Evolutionary conservation across 2,888 invertebrate species (phyloP).

Genomic region (Macrophya alboannulata): DNA sequence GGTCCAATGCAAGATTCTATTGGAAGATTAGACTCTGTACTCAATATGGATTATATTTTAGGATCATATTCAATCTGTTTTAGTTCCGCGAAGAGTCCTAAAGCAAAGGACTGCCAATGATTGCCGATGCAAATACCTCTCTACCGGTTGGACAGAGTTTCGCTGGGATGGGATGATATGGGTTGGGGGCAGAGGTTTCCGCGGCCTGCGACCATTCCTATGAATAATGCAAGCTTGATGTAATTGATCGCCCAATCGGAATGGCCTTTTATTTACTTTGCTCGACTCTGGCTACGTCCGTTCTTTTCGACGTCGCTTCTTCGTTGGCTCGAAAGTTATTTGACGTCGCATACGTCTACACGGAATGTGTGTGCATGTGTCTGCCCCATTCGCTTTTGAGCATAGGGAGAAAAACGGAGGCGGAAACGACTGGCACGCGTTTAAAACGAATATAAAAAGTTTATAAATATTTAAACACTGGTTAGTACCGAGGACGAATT

Average conservation of each 20-base stretch:
- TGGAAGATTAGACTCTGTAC: neutral
- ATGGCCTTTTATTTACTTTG: conserved; percentile 80
- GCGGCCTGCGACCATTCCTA: conserved; percentile 77
- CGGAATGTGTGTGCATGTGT: conserved; percentile 1
- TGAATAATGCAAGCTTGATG: conserved; percentile 79
- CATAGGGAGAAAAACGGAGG: neutral
- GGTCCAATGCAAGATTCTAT: neutral
- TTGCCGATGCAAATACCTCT: conserved; percentile 77
- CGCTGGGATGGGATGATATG: conserved; percentile 71
- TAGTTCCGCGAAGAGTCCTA: conserved; percentile 9
- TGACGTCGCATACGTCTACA: conserved; percentile 75
- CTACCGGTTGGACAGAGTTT: conserved; percentile 62
- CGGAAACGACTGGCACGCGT: conserved; percentile 25
- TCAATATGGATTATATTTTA: neutral
- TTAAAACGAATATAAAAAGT: conserved; percentile 57
- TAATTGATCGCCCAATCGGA: conserved; percentile 80
- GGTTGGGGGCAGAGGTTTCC: conserved; percentile 75
- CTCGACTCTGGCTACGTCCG: conserved; percentile 74
- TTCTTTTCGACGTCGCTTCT: conserved; percentile 66
- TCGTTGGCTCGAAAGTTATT: conserved; percentile 74
- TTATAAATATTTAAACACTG: conserved; percentile 18
- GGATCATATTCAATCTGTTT: conserved; percentile 23
- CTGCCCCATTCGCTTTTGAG: neutral
- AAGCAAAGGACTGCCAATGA: conserved; percentile 66
- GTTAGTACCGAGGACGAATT: neutral